Base-by-base conservation (phyloP, 2,113 vertebrate species). In the Gobio gobio region DNA sequence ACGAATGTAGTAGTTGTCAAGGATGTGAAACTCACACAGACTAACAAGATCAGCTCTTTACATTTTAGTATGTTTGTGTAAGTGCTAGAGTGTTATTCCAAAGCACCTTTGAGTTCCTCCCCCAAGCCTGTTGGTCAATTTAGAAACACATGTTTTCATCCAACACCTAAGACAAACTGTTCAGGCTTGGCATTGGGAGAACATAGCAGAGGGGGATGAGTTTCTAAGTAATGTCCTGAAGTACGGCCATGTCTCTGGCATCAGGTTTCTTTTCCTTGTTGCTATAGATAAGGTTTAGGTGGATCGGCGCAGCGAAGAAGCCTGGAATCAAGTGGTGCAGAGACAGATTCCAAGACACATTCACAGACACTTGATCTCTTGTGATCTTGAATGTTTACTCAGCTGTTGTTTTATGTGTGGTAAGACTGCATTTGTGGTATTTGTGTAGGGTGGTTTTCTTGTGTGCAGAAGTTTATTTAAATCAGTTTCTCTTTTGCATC, bases 251-350 rank as follows among this genome's bases (percentile, higher is more conserved):
- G 20, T 47, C 36, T 63, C 40, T 10, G 54, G 72, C 33, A 73
- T 94, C 91, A 5, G 85, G 91, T 94, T 93, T 87, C 92, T 1
- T 58, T 29, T 63, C 12, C 29, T 40, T 20, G 90, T 93, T 88
- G 77, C 89, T 88, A 86, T 89, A 87, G 88, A 88, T 82, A 91
- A 63, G 7, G 14, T 68, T 63, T 87, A 83, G 51, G 88, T 88
- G 59, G 72, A 78, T 75, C 22, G 29, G 51, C 54, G 84, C 78
- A 66, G 87, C n/a, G 64, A 75, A 84, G 84, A 88, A 90, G 79
- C 66, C 61, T 72, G 87, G 54, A 88, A 90, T 92, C 91, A 91
- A 86, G 90, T 91, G 90, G 90, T 89, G 91, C 87, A 58, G 74
- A 86, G 70, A 78, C 68, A 82, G 47, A 85, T 75, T 58, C 43